Conservation (phyloP, 2,888 invertebrate genomes). For the Leistus spinibarbis region DNA sequence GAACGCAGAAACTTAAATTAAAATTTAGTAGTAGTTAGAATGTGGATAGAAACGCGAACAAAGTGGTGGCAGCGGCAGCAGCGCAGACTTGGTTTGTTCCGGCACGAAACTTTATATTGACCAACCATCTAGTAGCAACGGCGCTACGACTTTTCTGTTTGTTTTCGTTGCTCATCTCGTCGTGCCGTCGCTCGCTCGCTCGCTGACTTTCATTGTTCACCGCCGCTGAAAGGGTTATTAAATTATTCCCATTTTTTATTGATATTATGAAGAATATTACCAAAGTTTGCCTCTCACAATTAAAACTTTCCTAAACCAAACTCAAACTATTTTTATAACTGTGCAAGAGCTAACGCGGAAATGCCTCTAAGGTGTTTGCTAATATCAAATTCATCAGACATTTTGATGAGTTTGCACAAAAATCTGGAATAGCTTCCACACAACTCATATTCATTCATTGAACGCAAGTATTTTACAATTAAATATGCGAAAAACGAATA, state of each 20-base stretch:
- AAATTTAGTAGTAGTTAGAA: not conserved
- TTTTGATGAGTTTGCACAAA: too few relatives aligned
- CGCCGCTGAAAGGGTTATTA: not conserved
- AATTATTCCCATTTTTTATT: not conserved
- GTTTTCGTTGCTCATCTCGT: not conserved
- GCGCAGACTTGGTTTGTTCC: not conserved
- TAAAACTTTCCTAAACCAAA: not conserved
- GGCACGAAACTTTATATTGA: not conserved
- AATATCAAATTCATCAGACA: too few relatives aligned
- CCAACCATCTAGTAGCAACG: too few relatives aligned
- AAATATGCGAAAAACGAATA: too few relatives aligned
- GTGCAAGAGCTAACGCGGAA: too few relatives aligned
- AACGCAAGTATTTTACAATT: too few relatives aligned
- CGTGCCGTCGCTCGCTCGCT: not conserved
- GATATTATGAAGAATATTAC: not conserved
- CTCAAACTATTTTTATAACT: too few relatives aligned
- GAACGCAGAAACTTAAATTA: not conserved
- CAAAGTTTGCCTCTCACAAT: not conserved
- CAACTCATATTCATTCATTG: too few relatives aligned
- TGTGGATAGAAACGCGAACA: not conserved
- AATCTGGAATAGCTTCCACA: too few relatives aligned
- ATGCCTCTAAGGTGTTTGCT: too few relatives aligned
- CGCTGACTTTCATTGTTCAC: not conserved
- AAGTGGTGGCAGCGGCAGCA: not conserved
- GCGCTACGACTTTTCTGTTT: not conserved